phyloP scores from a whole-genome alignment of 2,113 vertebrate species.

The Myiozetetes cayanensis region DNA sequence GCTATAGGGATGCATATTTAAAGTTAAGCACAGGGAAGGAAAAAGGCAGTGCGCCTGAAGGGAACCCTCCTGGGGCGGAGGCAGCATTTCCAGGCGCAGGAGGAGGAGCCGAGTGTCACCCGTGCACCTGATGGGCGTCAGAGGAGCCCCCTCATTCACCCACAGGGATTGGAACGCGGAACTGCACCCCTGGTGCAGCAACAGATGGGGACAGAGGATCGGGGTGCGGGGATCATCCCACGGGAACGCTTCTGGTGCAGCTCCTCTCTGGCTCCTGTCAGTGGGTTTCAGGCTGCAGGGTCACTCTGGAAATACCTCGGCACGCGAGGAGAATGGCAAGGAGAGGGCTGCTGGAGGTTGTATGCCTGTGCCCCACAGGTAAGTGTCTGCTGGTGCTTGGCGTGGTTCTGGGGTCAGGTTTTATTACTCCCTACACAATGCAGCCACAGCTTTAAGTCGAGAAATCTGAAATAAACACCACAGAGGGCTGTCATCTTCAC shows the following conservation, averaged over 20 bases:
- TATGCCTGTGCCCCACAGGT: not conserved
- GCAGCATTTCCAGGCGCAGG: not conserved
- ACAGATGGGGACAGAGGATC: not conserved
- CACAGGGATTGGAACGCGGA: too few relatives aligned
- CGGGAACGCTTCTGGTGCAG: not conserved
- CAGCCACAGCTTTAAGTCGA: not conserved
- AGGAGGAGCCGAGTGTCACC: not conserved
- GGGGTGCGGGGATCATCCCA: rapidly evolving
- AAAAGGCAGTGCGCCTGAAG: not conserved
- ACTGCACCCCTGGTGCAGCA: not conserved
- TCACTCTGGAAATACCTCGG: not conserved
- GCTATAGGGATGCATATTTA: not conserved
- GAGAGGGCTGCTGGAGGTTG: not conserved
- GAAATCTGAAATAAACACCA: not conserved
- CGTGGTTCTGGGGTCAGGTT: not conserved
- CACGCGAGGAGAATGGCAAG: not conserved
- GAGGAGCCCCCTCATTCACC: not conserved
- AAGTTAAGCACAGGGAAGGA: not conserved
- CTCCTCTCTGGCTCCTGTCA: not conserved
- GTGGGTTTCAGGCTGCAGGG: rapidly evolving
- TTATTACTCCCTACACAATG: not conserved
- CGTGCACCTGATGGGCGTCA: not conserved
- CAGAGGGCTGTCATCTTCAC: not conserved
- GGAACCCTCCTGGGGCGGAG: not conserved
- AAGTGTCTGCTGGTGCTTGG: not conserved